phyloP scores from a whole-genome alignment of 2,888 invertebrate species.

The Vesta saturnalis region DNA sequence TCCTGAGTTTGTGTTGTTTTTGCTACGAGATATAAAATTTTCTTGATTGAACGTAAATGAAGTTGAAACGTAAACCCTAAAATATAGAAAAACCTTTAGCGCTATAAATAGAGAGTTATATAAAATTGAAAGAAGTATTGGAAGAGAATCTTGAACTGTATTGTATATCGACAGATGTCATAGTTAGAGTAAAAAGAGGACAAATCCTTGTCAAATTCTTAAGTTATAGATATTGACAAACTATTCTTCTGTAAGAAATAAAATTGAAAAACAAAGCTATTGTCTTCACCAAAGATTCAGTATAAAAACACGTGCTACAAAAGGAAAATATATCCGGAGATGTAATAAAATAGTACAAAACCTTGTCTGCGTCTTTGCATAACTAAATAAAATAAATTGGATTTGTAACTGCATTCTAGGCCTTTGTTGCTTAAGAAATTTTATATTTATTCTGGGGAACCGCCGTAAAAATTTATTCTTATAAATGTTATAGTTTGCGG shows the following conservation, averaged over 20 bases:
- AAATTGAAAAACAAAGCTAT: background rate
- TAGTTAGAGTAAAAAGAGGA: background rate
- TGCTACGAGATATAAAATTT: too few relatives aligned
- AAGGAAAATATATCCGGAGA: background rate
- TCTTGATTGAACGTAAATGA: too few relatives aligned
- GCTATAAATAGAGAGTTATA: background rate
- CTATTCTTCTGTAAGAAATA: background rate
- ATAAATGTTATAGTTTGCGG: background rate
- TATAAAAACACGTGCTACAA: background rate
- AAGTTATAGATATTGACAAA: background rate
- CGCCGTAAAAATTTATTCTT: background rate
- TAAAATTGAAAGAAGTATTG: background rate
- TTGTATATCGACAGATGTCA: background rate
- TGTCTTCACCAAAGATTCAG: background rate
- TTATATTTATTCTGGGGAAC: background rate
- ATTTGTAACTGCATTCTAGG: background rate
- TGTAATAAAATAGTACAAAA: background rate
- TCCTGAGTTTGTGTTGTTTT: too few relatives aligned
- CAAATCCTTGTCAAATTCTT: background rate
- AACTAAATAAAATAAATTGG: background rate
- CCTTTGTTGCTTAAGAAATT: background rate
- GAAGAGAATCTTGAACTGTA: background rate
- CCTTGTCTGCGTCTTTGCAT: background rate
- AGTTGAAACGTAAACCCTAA: too few relatives aligned
- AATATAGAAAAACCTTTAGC: too few relatives aligned